A percentile compares a stretch with the other conserved stretches of the same genome.
Conservation (phyloP, 2,113 vertebrate genomes). For the Sylvietta virens region DNA sequence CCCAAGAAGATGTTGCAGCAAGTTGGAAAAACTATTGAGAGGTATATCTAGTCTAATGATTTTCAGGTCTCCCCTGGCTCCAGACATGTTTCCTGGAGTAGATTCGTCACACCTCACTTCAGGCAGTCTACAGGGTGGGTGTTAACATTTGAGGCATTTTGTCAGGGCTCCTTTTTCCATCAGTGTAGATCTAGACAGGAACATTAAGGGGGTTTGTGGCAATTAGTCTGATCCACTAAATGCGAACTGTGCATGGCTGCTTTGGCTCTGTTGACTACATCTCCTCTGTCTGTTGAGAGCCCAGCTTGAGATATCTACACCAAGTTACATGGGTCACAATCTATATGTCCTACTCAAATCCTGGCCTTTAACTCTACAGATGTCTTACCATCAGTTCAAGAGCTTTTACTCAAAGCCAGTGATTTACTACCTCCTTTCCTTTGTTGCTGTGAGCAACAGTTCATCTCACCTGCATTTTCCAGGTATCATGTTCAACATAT, state of each 20-base stretch:
- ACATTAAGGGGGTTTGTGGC: neutral
- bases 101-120: neutral
- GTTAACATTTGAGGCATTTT: neutral
- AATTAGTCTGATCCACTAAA: neutral
- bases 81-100: neutral
- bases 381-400: neutral
- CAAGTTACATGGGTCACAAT: neutral
- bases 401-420: neutral
- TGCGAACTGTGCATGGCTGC: neutral
- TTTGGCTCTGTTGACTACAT: neutral
- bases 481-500: neutral
- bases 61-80: neutral
- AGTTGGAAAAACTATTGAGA: neutral
- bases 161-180: neutral
- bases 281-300: neutral
- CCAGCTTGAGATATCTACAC: neutral
- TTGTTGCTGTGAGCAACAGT: neutral
- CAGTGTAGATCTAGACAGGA: neutral
- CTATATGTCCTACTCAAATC: neutral
- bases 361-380: neutral
- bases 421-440: neutral
- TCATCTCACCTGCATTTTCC: neutral
- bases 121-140: neutral
- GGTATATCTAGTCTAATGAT: neutral
- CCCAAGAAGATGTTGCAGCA: neutral